Percentiles rank a stretch among this genome's conserved stretches.
These are phyloP conservation scores for Dendrolimus kikuchii DNA, from an alignment of 1,140 invertebrate genomes.

Conservation along the genomic window DNA sequence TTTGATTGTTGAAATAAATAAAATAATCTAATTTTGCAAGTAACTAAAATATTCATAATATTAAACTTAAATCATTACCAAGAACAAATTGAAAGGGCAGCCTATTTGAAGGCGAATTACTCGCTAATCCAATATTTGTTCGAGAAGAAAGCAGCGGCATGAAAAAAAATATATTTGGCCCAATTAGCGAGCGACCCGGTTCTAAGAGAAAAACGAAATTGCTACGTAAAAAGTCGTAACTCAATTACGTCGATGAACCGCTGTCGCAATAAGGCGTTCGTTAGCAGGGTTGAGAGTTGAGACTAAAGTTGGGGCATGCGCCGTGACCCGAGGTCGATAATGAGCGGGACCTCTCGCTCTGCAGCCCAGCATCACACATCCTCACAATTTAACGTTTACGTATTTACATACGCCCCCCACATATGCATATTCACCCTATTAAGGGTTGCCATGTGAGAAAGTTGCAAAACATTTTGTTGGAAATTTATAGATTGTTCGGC, in stretches of 20 bases:
- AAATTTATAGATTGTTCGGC: no score
- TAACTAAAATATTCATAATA: constrained; percentile 8
- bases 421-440: constrained; percentile 66
- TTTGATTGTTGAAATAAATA: no score
- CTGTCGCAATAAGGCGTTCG: constrained; percentile 67
- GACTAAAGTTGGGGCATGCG: constrained; percentile 60
- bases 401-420: constrained; percentile 68
- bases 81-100: constrained; percentile 28
- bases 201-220: constrained; percentile 67
- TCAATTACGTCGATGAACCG: constrained; percentile 68
- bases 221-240: constrained; percentile 70
- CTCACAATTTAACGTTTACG: constrained; percentile 62
- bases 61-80: constrained; percentile 22
- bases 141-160: constrained; percentile 29
- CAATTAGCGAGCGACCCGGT: constrained; percentile 62
- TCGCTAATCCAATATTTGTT: constrained; percentile 62
- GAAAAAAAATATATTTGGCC: constrained; percentile 44
- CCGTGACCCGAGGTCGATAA: constrained; percentile 68
- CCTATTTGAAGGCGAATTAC: constrained; percentile 35
- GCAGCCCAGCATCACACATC: constrained; percentile 64
- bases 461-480: no score
- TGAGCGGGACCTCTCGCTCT: constrained; percentile 61
- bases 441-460: constrained; percentile 13
- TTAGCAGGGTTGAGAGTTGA: constrained; percentile 32
- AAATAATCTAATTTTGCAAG: not conserved